These are phyloP conservation scores for Chaetura pelagica DNA, from an alignment of 2,113 vertebrate species.

Conservation along the genomic window DNA sequence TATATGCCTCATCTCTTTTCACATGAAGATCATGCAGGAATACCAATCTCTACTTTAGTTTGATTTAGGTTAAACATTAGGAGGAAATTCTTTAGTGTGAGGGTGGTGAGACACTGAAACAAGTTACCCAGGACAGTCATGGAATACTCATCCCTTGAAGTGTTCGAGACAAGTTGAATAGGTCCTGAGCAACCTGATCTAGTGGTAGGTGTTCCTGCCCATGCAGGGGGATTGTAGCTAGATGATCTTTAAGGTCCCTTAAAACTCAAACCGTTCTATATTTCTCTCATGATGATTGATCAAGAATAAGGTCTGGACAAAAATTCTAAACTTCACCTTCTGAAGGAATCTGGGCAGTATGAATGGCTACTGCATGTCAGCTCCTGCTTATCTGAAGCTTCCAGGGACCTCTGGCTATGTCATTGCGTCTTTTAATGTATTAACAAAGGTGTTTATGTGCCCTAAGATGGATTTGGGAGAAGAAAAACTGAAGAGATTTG, in stretches of 20 bases:
- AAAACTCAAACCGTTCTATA: too few relatives aligned
- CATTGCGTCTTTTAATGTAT: not conserved
- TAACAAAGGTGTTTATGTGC: not conserved
- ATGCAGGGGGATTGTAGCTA: too few relatives aligned
- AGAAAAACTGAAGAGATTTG: accelerated
- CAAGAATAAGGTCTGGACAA: not conserved
- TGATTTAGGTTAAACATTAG: too few relatives aligned
- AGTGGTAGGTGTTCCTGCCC: too few relatives aligned
- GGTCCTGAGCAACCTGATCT: too few relatives aligned
- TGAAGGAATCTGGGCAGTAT: not conserved
- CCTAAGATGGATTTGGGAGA: not conserved
- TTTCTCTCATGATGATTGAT: too few relatives aligned
- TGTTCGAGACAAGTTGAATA: too few relatives aligned
- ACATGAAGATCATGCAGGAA: not conserved
- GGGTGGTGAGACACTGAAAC: too few relatives aligned
- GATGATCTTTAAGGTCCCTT: too few relatives aligned
- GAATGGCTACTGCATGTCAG: not conserved
- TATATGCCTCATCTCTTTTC: not conserved
- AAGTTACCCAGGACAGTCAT: too few relatives aligned
- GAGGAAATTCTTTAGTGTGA: too few relatives aligned
- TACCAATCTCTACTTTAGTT: not conserved
- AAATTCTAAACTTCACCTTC: not conserved
- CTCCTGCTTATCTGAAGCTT: not conserved
- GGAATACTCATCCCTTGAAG: too few relatives aligned
- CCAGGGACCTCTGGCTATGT: not conserved